phyloP scores from a whole-genome alignment of 2,888 invertebrate species.

The Achlya flavicornis region DNA sequence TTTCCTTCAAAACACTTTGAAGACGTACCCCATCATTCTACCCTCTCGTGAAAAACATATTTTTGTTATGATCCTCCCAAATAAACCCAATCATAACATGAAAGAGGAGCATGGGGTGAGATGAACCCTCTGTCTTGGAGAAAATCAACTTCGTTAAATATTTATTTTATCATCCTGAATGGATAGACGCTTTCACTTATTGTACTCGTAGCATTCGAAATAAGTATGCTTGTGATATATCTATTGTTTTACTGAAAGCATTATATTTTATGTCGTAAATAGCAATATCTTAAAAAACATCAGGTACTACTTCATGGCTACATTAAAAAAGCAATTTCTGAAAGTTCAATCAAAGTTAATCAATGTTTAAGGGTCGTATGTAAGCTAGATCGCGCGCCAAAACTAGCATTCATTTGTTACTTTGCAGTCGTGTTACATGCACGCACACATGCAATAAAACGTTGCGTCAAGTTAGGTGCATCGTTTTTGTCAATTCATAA shows the following conservation, averaged over 20 bases:
- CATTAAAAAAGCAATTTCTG: too few relatives aligned
- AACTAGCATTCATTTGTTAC: too few relatives aligned
- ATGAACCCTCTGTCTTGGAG: constrained; percentile 29
- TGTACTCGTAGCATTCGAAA: constrained; percentile 6
- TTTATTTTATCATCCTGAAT: constrained; percentile 35
- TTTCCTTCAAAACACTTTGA: constrained; percentile 22
- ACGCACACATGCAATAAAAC: too few relatives aligned
- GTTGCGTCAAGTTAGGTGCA: too few relatives aligned
- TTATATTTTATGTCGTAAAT: too few relatives aligned
- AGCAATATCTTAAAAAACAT: too few relatives aligned
- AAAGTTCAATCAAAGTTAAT: too few relatives aligned
- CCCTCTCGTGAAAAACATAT: constrained; percentile 44
- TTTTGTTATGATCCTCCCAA: constrained; percentile 57
- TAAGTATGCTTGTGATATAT: background rate
- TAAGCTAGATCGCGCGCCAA: too few relatives aligned
- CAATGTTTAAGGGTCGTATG: too few relatives aligned
- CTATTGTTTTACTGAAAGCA: background rate
- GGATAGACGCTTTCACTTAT: constrained; percentile 8
- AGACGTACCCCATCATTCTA: constrained; percentile 18
- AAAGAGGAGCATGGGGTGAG: constrained; percentile 43
- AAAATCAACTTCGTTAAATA: constrained; percentile 50
- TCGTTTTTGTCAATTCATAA: too few relatives aligned
- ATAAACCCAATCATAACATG: constrained; percentile 66
- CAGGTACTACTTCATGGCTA: too few relatives aligned
- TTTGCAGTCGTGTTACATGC: too few relatives aligned